Conservation (phyloP, 2,113 vertebrate genomes). For the Sebastes fasciatus region DNA sequence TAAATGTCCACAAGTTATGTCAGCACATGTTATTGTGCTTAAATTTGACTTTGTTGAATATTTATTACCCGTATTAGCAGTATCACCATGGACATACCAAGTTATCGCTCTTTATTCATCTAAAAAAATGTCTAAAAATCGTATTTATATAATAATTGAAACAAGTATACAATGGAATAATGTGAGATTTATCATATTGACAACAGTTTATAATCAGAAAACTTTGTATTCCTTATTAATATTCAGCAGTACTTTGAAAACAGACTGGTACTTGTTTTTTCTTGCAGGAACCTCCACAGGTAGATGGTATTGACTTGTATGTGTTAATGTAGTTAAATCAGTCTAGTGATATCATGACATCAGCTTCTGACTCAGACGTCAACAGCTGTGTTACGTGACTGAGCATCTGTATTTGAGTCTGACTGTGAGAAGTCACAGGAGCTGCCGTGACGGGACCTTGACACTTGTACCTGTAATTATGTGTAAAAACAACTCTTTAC, state of each 20-base stretch:
- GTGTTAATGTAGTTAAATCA: neutral
- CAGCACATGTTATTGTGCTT: too few relatives aligned
- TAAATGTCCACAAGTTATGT: neutral
- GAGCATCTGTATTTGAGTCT: constrained; percentile 14
- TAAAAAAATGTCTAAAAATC: neutral
- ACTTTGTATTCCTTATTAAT: too few relatives aligned
- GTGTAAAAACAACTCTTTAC: constrained; percentile 41
- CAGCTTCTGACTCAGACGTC: constrained; percentile 42
- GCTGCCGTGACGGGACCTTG: neutral
- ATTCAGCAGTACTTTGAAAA: neutral
- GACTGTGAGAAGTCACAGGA: neutral
- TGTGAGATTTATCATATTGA: neutral
- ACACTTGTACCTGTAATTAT: constrained; percentile 39
- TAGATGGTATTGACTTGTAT: neutral
- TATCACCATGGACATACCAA: too few relatives aligned
- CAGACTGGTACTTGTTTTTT: neutral
- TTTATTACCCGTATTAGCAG: neutral
- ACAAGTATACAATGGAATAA: neutral
- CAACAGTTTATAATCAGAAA: neutral
- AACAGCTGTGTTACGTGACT: constrained; percentile 31
- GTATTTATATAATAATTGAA: neutral
- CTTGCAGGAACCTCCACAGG: neutral
- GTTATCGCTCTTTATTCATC: too few relatives aligned
- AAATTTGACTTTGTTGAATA: neutral
- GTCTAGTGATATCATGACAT: constrained; percentile 4